Percentiles rank a stretch among this genome's conserved stretches.
phyloP scores from a whole-genome alignment of 1,140 invertebrate species.

The Drosophila nigrodunni region DNA sequence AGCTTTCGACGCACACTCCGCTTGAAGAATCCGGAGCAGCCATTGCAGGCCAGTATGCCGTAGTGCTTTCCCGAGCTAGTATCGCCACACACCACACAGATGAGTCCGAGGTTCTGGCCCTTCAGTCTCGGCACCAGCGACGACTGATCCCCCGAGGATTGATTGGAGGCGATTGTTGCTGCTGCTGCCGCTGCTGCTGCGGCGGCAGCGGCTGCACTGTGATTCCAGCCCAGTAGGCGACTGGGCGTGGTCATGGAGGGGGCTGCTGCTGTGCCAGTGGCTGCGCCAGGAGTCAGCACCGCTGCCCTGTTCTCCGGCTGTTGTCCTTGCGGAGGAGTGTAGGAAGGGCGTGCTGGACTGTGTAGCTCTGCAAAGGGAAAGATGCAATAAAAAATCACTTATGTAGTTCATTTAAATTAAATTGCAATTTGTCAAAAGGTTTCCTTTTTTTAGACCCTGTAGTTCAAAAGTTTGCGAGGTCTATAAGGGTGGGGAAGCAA shows the following conservation, averaged over 20 bases:
- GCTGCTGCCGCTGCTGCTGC: conserved; percentile 65
- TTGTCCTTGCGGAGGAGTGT: conserved; percentile 49
- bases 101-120: conserved; percentile 87
- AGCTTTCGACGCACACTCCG: conserved; percentile 97
- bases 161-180: conserved; percentile 45
- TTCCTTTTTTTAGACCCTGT: background rate
- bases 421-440: conserved; percentile 72
- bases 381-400: conserved; percentile 78
- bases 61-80: conserved; percentile 99
- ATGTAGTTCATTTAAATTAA: conserved; percentile 83
- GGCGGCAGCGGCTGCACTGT: conserved; percentile 70
- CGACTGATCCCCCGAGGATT: conserved; percentile 38
- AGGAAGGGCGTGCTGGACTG: conserved; percentile 62
- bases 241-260: conserved; percentile 21
- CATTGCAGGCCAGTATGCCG: conserved; percentile 99
- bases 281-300: conserved; percentile 15
- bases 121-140: conserved; percentile 65
- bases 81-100: conserved; percentile 98
- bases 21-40: conserved; percentile 99
- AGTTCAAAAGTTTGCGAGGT: too few relatives aligned
- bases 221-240: conserved; percentile 65
- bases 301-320: conserved; percentile 18
- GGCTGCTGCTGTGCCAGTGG: background rate
- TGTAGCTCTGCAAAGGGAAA: conserved; percentile 57
- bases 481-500: too few relatives aligned